phyloP scores from a whole-genome alignment of 2,888 invertebrate species.

The Cosmopolites sordidus region DNA sequence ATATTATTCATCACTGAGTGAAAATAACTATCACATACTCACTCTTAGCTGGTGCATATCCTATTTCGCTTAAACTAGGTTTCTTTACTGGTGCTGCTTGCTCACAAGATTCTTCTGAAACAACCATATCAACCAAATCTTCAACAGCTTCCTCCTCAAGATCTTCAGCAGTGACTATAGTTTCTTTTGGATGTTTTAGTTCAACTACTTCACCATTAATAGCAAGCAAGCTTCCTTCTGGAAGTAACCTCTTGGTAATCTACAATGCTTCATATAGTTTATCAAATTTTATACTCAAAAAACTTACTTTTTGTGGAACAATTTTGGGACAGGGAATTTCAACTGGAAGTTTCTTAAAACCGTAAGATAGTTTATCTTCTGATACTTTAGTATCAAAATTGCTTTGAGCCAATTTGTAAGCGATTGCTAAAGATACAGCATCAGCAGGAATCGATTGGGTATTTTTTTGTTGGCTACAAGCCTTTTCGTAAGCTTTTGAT shows the following conservation, averaged over 20 bases:
- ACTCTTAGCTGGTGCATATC: constrained; percentile 48
- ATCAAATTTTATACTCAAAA: not conserved
- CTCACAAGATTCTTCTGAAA: constrained; percentile 28
- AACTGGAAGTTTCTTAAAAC: constrained; percentile 51
- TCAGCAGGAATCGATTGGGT: constrained; percentile 44
- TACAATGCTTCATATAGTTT: not conserved
- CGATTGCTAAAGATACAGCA: constrained; percentile 50
- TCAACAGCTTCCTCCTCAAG: constrained; percentile 42
- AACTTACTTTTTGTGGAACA: not conserved
- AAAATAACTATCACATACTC: constrained; percentile 17
- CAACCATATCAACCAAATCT: constrained; percentile 34
- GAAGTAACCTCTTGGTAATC: constrained; percentile 32
- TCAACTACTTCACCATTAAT: constrained; percentile 54
- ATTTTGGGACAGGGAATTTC: constrained; percentile 35
- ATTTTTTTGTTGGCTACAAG: not conserved
- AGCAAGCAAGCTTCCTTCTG: constrained; percentile 52
- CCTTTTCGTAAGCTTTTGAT: constrained; percentile 9
- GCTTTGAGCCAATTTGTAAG: constrained; percentile 46
- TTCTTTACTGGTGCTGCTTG: constrained; percentile 29
- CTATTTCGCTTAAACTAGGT: constrained; percentile 48
- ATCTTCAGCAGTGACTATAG: constrained; percentile 8
- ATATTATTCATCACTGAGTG: not conserved
- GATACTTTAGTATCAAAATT: constrained; percentile 36
- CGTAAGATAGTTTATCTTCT: constrained; percentile 53
- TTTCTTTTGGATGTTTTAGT: constrained; percentile 39